Conservation (phyloP, 2,113 vertebrate genomes). For the Cyprinodon tularosa region DNA sequence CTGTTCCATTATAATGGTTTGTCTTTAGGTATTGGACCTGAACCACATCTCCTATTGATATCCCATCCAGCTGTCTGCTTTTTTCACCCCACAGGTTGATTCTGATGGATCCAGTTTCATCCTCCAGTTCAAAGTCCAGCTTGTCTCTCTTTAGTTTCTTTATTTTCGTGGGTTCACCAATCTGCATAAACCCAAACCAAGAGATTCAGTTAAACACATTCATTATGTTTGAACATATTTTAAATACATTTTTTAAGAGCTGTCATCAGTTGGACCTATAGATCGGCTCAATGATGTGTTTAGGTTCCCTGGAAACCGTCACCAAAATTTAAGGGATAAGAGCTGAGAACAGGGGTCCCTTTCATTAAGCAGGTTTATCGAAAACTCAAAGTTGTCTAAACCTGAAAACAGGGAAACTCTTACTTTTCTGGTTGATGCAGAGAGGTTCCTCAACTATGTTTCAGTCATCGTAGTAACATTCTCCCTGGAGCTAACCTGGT, state of each 20-base stretch:
- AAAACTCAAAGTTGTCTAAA: too few species aligned
- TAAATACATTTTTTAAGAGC: background rate
- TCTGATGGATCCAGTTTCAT: background rate
- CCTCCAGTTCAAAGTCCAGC: conserved; percentile 3
- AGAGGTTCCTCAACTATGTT: too few species aligned
- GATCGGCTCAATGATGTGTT: background rate
- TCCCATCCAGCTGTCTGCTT: background rate
- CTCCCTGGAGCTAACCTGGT: too few species aligned
- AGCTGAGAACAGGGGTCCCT: too few species aligned
- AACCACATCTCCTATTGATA: conserved; percentile 5
- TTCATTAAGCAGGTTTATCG: too few species aligned
- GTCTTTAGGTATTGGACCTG: conserved; percentile 18
- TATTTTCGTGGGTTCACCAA: rapidly evolving
- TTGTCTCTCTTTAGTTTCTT: background rate
- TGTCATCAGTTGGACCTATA: background rate
- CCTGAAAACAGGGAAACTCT: too few species aligned
- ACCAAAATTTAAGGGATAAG: too few species aligned
- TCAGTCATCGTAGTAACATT: too few species aligned
- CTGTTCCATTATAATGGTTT: rapidly evolving
- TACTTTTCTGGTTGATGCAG: too few species aligned
- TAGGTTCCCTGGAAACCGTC: background rate
- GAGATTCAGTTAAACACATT: background rate
- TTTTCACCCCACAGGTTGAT: conserved; percentile 22
- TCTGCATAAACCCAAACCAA: background rate
- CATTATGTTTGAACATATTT: background rate